A percentile compares a stretch with the other conserved stretches of the same genome.
Conservation (phyloP, 2,797 vertebrate species). For the Pantherophis vulpinus region DNA sequence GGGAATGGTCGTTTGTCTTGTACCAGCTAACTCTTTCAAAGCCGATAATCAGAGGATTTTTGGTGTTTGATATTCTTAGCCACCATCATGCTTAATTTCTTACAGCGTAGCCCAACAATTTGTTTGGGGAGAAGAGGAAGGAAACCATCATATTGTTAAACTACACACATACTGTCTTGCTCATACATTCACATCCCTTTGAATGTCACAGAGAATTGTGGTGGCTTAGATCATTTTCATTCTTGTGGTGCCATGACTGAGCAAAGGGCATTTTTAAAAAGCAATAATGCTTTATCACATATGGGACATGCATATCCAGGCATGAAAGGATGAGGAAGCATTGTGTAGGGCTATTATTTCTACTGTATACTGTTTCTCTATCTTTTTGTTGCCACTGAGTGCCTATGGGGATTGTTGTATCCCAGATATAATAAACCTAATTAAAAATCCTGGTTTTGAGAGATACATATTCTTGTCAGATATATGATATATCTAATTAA, state of each 20-base stretch:
- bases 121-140: constrained; percentile 4
- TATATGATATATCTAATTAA: not conserved
- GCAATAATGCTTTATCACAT: constrained; percentile 28
- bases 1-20: constrained; percentile 21
- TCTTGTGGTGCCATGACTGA: constrained; percentile 33
- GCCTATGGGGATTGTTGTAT: not conserved
- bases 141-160: constrained; percentile 10
- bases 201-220: constrained; percentile 2
- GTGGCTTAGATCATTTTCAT: constrained; percentile 31
- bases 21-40: constrained; percentile 50
- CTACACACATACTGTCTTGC: not conserved
- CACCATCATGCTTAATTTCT: constrained; percentile 28
- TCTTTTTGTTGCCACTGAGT: not conserved
- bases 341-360: not conserved
- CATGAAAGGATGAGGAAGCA: not conserved
- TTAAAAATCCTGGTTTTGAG: not conserved
- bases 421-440: not conserved
- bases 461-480: not conserved
- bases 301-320: not conserved
- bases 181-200: not conserved
- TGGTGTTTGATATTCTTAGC: constrained; percentile 47
- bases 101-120: constrained; percentile 43
- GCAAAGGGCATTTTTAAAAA: constrained; percentile 37
- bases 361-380: not conserved
- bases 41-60: constrained; percentile 44